Base-by-base conservation (phyloP, 2,888 invertebrate species). In the Celastrina argiolus region DNA sequence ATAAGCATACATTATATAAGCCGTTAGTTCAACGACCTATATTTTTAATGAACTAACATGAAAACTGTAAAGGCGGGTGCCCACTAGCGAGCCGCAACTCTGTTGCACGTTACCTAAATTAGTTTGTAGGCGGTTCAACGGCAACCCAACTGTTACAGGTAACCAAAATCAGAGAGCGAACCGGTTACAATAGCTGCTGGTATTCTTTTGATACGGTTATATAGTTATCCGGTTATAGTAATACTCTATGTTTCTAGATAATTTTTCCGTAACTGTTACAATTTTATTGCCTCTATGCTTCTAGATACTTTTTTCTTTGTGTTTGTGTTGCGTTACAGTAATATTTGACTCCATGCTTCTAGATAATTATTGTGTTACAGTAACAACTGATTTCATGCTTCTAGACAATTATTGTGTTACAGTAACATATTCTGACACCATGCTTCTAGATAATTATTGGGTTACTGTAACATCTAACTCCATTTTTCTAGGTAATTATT, bases 11-110 rank as follows among this genome's bases (percentile, higher is more conserved):
- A 79, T 77, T 79, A 78, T 71, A 70, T 76, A 80, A 78, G 80
- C 84, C 82, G 83, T 84, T 85, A 85, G 87, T 86, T 86, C 87
- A 84, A 82, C 80, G 85, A 83, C 83, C 85, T 74, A 84, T 79
- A 84, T 83, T 80, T 76, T 76, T 76, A 78, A 67, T 67, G 69
- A 45, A 67, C 58, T 59, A 31, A 28, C 31, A 31, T 31, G 14
- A 10, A 56, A 58, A 41, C 41, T 42, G 41, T 34, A 41, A 42
- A 42, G 34, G 42, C 22, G 8, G 39, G 14, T 10, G 22, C 22
- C 51, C 22, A 51, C 51, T 51, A 26, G 45, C 45, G 45, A 45
- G 51, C 22, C 22, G 51, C 22, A 12, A 51, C 22, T 45, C 12
- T 12, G 10, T 18, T 18, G 12, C 22, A 51, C 22, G 51, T 10